phyloP scores from a whole-genome alignment of 2,888 invertebrate genomes.

The Noctua fimbriata region DNA sequence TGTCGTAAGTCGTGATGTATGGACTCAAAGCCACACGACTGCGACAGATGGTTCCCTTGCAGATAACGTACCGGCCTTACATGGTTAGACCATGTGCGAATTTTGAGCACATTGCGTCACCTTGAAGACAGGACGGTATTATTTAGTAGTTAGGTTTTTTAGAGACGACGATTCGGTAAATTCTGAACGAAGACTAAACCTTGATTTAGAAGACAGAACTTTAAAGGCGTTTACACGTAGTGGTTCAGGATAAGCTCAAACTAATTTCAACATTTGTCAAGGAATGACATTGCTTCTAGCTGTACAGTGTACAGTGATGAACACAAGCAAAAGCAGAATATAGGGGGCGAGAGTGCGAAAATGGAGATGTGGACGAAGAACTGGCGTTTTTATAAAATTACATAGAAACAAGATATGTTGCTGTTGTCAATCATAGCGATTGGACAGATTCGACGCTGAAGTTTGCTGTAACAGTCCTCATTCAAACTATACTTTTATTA shows the following conservation, averaged over 20 bases:
- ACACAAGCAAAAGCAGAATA: not conserved
- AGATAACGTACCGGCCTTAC: conserved; percentile 50
- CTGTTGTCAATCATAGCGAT: not conserved
- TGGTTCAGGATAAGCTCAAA: not conserved
- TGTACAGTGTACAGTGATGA: not conserved
- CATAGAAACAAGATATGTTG: not conserved
- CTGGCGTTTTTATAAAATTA: not conserved
- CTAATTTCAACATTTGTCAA: not conserved
- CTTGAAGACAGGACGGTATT: conserved; percentile 11
- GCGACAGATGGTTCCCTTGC: conserved; percentile 54
- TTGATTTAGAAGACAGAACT: not conserved
- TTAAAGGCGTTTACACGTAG: not conserved
- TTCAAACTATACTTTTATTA: not conserved
- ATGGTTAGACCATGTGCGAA: conserved; percentile 43
- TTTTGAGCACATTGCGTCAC: conserved; percentile 31
- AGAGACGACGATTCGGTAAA: not conserved
- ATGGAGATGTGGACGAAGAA: not conserved
- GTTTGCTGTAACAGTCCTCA: not conserved
- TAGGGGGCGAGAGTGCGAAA: not conserved
- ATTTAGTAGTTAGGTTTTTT: not conserved
- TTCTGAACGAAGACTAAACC: no score
- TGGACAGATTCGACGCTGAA: not conserved
- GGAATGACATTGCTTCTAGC: not conserved
- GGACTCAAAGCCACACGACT: conserved; percentile 50
- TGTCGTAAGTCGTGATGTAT: conserved; percentile 57